phyloP scores from a whole-genome alignment of 2,888 invertebrate species.

The Cantharis flavilabris region DNA sequence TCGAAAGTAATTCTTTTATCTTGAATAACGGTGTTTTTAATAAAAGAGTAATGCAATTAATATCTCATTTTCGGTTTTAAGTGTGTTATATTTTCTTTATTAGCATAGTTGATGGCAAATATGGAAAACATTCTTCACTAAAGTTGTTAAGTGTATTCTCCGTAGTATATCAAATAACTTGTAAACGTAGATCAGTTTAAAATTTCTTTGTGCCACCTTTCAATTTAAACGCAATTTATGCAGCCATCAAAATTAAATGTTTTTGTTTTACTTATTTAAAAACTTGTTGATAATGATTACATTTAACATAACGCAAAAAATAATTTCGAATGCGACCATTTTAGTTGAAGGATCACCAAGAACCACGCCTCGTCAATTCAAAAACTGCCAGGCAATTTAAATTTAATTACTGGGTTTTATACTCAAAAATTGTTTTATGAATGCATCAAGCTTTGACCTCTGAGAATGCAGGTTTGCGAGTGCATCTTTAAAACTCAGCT shows the following conservation, averaged over 20 bases:
- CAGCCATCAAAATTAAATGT: background rate
- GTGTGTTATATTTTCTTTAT: constrained; percentile 37
- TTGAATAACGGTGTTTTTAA: constrained; percentile 33
- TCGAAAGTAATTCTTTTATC: constrained; percentile 27
- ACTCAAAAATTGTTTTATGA: constrained; percentile 21
- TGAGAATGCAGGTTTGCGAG: background rate
- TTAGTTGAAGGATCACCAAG: constrained; percentile 24
- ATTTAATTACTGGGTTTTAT: constrained; percentile 31
- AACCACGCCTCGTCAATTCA: constrained; percentile 29
- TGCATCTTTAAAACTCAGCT: background rate
- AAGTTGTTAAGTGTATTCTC: constrained; percentile 28
- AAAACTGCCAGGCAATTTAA: constrained; percentile 30
- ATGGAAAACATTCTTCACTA: constrained; percentile 23
- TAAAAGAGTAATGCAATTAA: constrained; percentile 36
- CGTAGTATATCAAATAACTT: constrained; percentile 26
- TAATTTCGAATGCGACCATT: constrained; percentile 16
- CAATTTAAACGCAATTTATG: constrained; percentile 3
- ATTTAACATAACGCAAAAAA: constrained; percentile 14
- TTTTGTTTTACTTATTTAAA: background rate
- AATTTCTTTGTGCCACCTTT: constrained; percentile 6
- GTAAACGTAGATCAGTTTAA: constrained; percentile 6
- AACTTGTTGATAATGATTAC: background rate
- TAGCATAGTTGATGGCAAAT: constrained; percentile 32
- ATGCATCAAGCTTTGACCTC: constrained; percentile 6
- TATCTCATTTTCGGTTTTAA: constrained; percentile 37